Conservation (phyloP, 2,113 vertebrate genomes). For the Entelurus aequoreus region DNA sequence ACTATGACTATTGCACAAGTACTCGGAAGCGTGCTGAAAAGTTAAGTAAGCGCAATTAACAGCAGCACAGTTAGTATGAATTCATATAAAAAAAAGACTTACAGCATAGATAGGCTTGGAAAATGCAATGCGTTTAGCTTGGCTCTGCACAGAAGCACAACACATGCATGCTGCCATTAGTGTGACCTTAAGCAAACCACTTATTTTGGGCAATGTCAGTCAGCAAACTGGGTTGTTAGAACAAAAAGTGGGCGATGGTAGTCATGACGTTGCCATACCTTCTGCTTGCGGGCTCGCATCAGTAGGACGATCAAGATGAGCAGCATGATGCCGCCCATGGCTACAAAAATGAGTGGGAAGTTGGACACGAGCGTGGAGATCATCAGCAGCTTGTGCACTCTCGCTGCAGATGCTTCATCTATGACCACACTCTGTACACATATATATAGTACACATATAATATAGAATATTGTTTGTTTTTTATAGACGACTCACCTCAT, state of each 20-base stretch:
- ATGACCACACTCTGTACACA: slow-evolving; percentile 65
- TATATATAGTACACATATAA: too few relatives aligned
- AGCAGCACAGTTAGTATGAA: background rate
- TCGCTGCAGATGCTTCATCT: slow-evolving; percentile 62
- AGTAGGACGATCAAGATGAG: slow-evolving; percentile 55
- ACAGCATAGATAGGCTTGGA: slow-evolving; percentile 56
- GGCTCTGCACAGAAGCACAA: slow-evolving; percentile 58
- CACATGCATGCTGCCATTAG: slow-evolving; percentile 29
- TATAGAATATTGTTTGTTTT: too few relatives aligned
- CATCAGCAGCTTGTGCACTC: slow-evolving; percentile 62
- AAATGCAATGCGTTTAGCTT: slow-evolving; percentile 63
- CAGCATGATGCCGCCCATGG: slow-evolving; percentile 61
- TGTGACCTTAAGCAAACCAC: slow-evolving; percentile 10
- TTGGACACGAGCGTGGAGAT: slow-evolving; percentile 60
- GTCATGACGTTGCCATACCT: slow-evolving; percentile 40
- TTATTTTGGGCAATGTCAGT: slow-evolving; percentile 8
- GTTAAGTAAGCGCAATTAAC: background rate
- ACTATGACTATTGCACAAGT: too few relatives aligned
- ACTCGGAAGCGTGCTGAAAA: too few relatives aligned
- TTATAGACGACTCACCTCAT: slow-evolving; percentile 67
- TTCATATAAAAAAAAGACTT: slow-evolving; percentile 34
- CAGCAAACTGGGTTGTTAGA: slow-evolving; percentile 13
- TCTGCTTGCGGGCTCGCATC: slow-evolving; percentile 34
- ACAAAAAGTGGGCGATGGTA: background rate
- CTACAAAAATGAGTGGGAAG: slow-evolving; percentile 66